Conservation (phyloP, 1,140 invertebrate genomes). For the Globodera ellingtonae region DNA sequence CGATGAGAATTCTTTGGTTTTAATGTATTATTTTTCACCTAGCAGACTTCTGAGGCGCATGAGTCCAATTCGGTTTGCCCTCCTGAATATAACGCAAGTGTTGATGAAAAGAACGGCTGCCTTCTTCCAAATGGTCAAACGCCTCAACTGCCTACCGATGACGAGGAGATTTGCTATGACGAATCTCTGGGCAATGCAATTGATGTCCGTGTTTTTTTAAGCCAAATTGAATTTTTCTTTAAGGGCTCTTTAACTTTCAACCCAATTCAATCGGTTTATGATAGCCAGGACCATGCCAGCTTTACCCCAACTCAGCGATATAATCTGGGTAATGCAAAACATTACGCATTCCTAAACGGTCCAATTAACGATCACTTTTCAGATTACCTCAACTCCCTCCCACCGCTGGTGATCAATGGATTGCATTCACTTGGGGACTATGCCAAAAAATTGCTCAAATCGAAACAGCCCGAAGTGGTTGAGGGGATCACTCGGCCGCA, state of each 20-base stretch:
- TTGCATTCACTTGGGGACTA: slow-evolving; percentile 28
- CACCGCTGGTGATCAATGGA: slow-evolving; percentile 32
- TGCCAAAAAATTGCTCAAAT: slow-evolving; percentile 34
- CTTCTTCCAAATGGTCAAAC: not conserved
- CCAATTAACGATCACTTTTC: not conserved
- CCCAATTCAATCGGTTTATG: slow-evolving; percentile 27
- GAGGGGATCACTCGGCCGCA: slow-evolving; percentile 40
- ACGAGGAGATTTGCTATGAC: slow-evolving; percentile 24
- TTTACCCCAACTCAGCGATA: slow-evolving; percentile 34
- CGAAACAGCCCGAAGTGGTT: slow-evolving; percentile 31
- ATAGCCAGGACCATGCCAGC: not conserved
- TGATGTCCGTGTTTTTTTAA: slow-evolving; percentile 5
- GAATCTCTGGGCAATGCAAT: slow-evolving; percentile 14
- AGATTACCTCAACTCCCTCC: slow-evolving; percentile 27
- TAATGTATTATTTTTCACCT: too few relatives aligned
- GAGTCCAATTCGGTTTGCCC: not conserved
- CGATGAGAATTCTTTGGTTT: too few relatives aligned
- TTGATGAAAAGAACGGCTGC: not conserved
- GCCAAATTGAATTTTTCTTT: not conserved
- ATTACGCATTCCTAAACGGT: not conserved
- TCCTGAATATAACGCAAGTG: not conserved
- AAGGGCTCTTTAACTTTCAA: slow-evolving; percentile 6
- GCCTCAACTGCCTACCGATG: not conserved
- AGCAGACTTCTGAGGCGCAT: not conserved
- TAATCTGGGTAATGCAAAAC: slow-evolving; percentile 25